Conservation (phyloP, 2,888 invertebrate species). For the Graphium colonna region DNA sequence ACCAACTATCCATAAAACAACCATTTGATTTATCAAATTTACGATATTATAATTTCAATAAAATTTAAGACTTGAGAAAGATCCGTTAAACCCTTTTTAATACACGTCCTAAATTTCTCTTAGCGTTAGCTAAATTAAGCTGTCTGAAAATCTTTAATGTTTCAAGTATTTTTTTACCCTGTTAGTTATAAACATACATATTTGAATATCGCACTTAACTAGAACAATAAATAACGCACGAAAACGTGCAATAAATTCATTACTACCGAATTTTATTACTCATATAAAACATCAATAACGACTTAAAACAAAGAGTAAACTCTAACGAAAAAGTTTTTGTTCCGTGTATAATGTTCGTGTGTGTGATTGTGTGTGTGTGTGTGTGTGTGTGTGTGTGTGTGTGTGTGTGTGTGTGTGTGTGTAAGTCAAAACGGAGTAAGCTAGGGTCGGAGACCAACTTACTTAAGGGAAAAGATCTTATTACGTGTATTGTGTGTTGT, state of each 20-base stretch:
- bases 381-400: neutral
- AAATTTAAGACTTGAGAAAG: conserved; percentile 14
- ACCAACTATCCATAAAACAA: conserved; percentile 17
- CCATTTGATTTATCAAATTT: conserved; percentile 3
- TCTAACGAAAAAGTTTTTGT: neutral
- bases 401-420: neutral
- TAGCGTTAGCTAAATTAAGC: conserved; percentile 30
- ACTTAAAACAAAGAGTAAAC: conserved; percentile 29
- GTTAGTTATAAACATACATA: conserved; percentile 62
- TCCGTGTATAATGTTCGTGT: neutral
- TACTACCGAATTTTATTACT: conserved; percentile 42
- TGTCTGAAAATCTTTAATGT: conserved; percentile 40
- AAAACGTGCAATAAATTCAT: conserved; percentile 55
- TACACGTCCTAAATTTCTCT: conserved; percentile 13
- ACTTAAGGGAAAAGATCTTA: neutral
- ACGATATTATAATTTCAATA: conserved; percentile 3
- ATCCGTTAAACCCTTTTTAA: conserved; percentile 13
- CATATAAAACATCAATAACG: conserved; percentile 46
- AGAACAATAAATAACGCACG: conserved; percentile 59
- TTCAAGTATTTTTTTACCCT: conserved; percentile 66
- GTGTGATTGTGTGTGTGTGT: neutral
- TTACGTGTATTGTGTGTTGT: neutral
- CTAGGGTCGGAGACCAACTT: no score
- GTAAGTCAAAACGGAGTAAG: no score
- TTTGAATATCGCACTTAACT: conserved; percentile 53